phyloP scores from a whole-genome alignment of 1,140 invertebrate genomes.

The Philaenus spumarius region DNA sequence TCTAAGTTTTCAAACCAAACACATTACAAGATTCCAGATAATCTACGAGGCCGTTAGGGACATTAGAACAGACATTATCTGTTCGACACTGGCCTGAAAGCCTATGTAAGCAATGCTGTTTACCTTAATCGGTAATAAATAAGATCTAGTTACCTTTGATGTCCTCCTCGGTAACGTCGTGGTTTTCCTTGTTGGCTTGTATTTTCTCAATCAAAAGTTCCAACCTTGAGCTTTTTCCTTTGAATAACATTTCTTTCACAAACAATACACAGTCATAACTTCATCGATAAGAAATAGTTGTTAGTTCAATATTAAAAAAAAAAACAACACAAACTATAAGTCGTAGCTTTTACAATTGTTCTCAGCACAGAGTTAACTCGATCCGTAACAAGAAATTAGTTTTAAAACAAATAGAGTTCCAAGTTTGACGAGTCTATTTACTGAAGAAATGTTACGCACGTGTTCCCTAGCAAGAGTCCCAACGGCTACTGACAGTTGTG shows the following conservation, averaged over 20 bases:
- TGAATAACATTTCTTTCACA: slow-evolving; percentile 58
- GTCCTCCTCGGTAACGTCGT: slow-evolving; percentile 46
- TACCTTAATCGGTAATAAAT: too few relatives aligned
- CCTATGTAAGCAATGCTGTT: too few relatives aligned
- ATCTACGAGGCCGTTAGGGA: too few relatives aligned
- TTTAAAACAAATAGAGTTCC: slow-evolving; percentile 44
- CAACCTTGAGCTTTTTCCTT: slow-evolving; percentile 69
- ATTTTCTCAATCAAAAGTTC: slow-evolving; percentile 78
- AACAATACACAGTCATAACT: slow-evolving; percentile 32
- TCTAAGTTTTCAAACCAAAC: too few relatives aligned
- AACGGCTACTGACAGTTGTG: slow-evolving; percentile 36
- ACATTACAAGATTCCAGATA: too few relatives aligned
- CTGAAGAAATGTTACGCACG: slow-evolving; percentile 33
- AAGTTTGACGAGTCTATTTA: too few relatives aligned
- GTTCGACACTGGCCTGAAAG: too few relatives aligned
- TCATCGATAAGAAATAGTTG: too few relatives aligned
- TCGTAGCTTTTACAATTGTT: too few relatives aligned
- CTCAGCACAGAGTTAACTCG: slow-evolving; percentile 33
- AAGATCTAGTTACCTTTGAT: slow-evolving; percentile 40
- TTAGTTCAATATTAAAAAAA: too few relatives aligned
- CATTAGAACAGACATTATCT: too few relatives aligned
- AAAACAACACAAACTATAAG: slow-evolving; percentile 29
- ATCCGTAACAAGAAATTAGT: slow-evolving; percentile 20
- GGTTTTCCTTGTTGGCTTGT: slow-evolving; percentile 65
- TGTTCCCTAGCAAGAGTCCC: slow-evolving; percentile 25